Evolutionary conservation across 2,797 vertebrate species (phyloP), one percentile per base, ranked within the genome.

Genomic region (Notolabrus celidotus): DNA sequence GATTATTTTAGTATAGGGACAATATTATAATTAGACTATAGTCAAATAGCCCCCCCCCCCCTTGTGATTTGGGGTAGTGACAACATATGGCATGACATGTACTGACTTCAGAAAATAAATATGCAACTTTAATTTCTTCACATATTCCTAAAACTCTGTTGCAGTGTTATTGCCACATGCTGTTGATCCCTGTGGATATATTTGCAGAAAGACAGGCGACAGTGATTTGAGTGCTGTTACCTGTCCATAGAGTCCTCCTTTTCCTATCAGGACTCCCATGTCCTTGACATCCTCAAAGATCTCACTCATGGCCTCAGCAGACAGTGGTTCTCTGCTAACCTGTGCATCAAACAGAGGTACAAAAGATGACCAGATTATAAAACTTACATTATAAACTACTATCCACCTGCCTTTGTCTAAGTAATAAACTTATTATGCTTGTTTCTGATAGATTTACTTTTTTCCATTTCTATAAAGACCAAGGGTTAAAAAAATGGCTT

Each of bases 201-300:
- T 34, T 9, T 46, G 9, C 11, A 22, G 43, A 46, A 10, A 10
- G 10, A 22, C 5, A 46, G 17, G 20, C 20, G 46, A 38, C 4
- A 19, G 17, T 23, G 23, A 8, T n/a, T 16, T 29, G 45, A 45
- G 16, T n/a, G 10, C 7, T n/a, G 16, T 39, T 89, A 99, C 97
- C 96, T 99, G 97, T 79, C 86, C 92, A 23, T 96, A 95, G n/a
- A 96, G 0, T 56, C 97, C 97, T 36, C 97, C 96, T 86, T 92
- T 96, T 16, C 98, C 97, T 0, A 99, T 85, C 23, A 99, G 87
- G 65, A 98, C 84, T 0, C 97, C 97, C 96, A 98, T 96, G 71
- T 96, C 91, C 76, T 96, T 97, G 56, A 95, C 92, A 65, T 96
- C 94, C 55, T 99, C 96, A 60, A 96, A 95, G 69, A 99, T 98